Evolutionary conservation across 2,797 vertebrate genomes (phyloP).

Genomic region (Bovichtus variegatus): DNA sequence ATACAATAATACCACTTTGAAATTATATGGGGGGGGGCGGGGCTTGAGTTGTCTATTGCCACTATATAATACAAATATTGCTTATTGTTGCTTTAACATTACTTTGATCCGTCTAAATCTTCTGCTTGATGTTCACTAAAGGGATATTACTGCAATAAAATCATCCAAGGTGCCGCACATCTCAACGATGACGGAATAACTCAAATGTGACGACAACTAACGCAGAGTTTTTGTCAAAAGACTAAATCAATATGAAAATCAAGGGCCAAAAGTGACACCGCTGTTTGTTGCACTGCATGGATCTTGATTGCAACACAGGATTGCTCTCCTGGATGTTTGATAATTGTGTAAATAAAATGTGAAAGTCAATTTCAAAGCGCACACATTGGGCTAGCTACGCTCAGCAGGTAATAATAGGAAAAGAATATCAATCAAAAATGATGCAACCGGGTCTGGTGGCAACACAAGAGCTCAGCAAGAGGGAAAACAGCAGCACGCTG

Average conservation of each 20-base stretch:
- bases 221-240: neutral
- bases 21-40: no score
- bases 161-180: neutral
- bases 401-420: slow-evolving; percentile 10
- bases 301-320: neutral
- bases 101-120: neutral
- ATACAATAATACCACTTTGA: no score
- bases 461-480: slow-evolving; percentile 19
- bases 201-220: neutral
- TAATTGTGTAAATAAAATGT: neutral
- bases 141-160: neutral
- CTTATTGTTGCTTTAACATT: no score
- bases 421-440: slow-evolving; percentile 37
- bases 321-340: neutral
- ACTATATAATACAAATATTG: no score
- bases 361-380: slow-evolving; percentile 6
- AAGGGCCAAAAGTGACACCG: no score
- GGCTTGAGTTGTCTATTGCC: no score
- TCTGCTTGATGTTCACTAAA: neutral
- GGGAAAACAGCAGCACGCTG: slow-evolving; percentile 1
- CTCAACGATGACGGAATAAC: neutral
- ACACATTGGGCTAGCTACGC: neutral
- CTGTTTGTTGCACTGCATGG: neutral
- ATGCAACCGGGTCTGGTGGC: neutral
- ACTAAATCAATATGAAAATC: neutral